Conservation (phyloP, 1,140 invertebrate species). For the Limonius californicus region DNA sequence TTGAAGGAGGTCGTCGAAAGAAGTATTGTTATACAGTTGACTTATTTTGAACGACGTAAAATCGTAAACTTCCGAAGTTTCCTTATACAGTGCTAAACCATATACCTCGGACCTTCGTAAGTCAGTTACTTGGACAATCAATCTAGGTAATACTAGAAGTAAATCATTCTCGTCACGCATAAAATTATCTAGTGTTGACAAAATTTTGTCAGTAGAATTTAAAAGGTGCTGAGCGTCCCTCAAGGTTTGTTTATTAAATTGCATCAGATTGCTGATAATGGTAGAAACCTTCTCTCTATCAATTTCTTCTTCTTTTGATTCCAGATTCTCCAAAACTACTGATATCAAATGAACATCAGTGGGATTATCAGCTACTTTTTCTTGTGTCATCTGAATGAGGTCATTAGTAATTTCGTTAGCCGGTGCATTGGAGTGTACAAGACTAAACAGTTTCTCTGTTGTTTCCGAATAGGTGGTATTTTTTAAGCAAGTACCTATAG, state of each 20-base stretch:
- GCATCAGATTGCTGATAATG: not conserved
- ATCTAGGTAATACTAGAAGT: not conserved
- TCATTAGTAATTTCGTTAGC: not conserved
- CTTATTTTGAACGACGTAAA: not conserved
- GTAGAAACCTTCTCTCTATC: not conserved
- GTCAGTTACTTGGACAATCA: not conserved
- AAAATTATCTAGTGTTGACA: not conserved
- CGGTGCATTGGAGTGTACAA: not conserved
- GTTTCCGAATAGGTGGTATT: not conserved
- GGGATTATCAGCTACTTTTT: not conserved
- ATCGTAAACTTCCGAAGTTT: not conserved
- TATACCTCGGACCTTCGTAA: not conserved
- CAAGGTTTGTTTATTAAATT: not conserved
- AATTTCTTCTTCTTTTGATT: not conserved
- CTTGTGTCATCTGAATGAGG: not conserved
- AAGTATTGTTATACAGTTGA: not conserved
- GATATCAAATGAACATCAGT: slow-evolving; percentile 8
- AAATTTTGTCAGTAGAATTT: not conserved
- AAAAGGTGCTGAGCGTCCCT: not conserved
- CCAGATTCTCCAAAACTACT: not conserved
- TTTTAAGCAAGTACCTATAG: not conserved
- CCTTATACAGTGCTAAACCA: not conserved
- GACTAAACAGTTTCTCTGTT: not conserved
- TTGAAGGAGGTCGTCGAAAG: not conserved
- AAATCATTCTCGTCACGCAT: not conserved